These are phyloP conservation scores for Corythoichthys haematopterus DNA, from an alignment of 2,113 vertebrate genomes.

Conservation along the genomic window DNA sequence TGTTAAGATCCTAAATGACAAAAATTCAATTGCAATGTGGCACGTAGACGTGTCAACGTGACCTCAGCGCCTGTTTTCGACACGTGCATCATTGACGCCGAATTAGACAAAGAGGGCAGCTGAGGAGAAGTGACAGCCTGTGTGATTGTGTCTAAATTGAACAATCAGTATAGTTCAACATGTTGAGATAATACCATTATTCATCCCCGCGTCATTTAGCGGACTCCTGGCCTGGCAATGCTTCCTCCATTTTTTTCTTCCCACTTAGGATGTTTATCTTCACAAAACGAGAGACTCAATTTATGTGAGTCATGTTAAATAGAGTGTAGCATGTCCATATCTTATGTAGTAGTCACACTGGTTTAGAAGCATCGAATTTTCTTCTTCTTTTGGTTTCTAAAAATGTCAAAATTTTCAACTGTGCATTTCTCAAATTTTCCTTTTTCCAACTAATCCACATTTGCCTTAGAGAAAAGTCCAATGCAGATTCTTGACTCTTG, in stretches of 20 bases:
- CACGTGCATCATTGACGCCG: slow-evolving; percentile 29
- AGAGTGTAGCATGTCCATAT: background rate
- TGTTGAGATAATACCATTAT: slow-evolving; percentile 56
- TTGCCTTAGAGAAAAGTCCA: background rate
- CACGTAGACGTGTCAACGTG: background rate
- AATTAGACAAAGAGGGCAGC: slow-evolving; percentile 41
- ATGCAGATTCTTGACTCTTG: too few relatives aligned
- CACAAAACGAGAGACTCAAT: slow-evolving; percentile 17
- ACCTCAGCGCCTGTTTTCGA: slow-evolving; percentile 14
- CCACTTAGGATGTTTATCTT: slow-evolving; percentile 44
- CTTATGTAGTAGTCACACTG: background rate
- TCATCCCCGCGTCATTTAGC: slow-evolving; percentile 34
- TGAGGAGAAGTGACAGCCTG: slow-evolving; percentile 42
- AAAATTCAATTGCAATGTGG: background rate
- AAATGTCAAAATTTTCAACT: background rate
- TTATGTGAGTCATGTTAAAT: background rate
- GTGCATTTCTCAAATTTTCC: background rate
- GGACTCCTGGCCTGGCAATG: slow-evolving; percentile 34
- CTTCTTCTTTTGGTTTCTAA: too few relatives aligned
- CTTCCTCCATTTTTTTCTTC: slow-evolving; percentile 47
- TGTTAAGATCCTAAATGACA: background rate
- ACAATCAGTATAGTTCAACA: slow-evolving; percentile 49
- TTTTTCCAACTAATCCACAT: background rate
- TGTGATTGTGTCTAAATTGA: slow-evolving; percentile 61
- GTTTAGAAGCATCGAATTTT: background rate